Conservation (phyloP, 2,113 vertebrate genomes). For the Misgurnus mizolepis region DNA sequence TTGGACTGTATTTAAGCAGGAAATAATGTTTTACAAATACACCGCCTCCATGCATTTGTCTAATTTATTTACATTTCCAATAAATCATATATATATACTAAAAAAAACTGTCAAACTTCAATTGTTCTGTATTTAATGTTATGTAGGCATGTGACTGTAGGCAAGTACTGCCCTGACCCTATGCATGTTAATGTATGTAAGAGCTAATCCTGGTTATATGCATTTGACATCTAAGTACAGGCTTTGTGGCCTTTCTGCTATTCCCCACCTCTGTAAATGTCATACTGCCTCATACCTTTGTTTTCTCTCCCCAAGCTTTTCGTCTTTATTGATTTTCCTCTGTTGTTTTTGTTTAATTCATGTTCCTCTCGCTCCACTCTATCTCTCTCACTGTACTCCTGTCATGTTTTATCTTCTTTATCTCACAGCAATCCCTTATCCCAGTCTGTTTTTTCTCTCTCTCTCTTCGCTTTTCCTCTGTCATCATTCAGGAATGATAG, state of each 20-base stretch:
- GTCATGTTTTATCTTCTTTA: constrained; percentile 22
- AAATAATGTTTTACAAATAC: no score
- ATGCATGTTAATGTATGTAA: constrained; percentile 7
- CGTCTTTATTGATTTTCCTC: constrained; percentile 18
- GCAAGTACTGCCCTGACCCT: neutral
- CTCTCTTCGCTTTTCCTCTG: neutral
- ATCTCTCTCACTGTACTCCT: constrained; percentile 14
- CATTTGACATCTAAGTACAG: constrained; percentile 12
- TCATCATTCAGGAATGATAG: neutral
- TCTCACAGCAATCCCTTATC: neutral
- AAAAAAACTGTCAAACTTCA: no score
- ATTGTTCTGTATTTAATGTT: no score
- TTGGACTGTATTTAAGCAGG: no score
- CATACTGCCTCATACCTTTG: constrained; percentile 1
- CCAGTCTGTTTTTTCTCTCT: neutral
- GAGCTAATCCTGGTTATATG: neutral
- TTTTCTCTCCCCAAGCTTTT: constrained; percentile 11
- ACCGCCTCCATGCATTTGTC: no score
- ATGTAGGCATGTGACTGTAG: no score
- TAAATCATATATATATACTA: no score
- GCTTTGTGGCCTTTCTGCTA: neutral
- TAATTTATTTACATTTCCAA: no score
- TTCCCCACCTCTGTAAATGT: constrained; percentile 6
- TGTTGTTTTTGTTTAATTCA: constrained; percentile 21
- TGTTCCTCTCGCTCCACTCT: constrained; percentile 1